These are phyloP conservation scores for Odiellus spinosus DNA, from an alignment of 2,888 invertebrate species.

Conservation along the genomic window DNA sequence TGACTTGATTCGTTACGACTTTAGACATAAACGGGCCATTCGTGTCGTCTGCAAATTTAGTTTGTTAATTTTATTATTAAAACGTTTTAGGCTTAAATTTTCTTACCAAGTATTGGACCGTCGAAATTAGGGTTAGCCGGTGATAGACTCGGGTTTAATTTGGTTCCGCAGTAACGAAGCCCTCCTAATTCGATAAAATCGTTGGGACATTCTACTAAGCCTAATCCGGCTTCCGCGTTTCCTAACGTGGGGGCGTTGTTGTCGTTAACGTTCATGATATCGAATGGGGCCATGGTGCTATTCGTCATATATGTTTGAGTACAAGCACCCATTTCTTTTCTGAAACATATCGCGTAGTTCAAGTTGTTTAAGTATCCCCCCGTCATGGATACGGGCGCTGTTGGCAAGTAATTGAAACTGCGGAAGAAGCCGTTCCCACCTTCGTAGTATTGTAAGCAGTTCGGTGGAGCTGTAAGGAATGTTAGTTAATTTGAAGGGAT, in stretches of 20 bases:
- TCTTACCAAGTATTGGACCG: slow-evolving; percentile 15
- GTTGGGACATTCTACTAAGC: slow-evolving; percentile 12
- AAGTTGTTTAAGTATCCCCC: slow-evolving; percentile 34
- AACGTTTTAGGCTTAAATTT: no score
- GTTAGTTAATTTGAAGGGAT: no score
- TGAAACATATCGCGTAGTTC: slow-evolving; percentile 69
- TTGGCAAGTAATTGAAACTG: slow-evolving; percentile 69
- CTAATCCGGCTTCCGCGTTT: slow-evolving; percentile 15
- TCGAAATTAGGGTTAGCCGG: slow-evolving; percentile 10
- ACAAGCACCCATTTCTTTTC: slow-evolving; percentile 71
- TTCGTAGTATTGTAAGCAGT: slow-evolving; percentile 56
- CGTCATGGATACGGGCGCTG: slow-evolving; percentile 5
- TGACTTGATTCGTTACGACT: no score
- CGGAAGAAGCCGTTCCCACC: slow-evolving; percentile 64
- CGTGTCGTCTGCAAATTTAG: no score
- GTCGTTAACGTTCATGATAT: slow-evolving; percentile 9
- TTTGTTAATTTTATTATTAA: no score
- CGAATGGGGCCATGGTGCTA: no score
- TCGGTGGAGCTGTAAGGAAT: slow-evolving; percentile 14
- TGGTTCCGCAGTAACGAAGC: slow-evolving; percentile 18
- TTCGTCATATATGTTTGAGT: no score
- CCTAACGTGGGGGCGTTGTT: slow-evolving; percentile 10
- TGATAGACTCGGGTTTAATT: slow-evolving; percentile 12
- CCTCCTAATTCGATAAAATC: slow-evolving; percentile 17
- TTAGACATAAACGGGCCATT: no score